These are phyloP conservation scores for Hemiscyllium ocellatum DNA, from an alignment of 2,113 vertebrate species.

Conservation along the genomic window DNA sequence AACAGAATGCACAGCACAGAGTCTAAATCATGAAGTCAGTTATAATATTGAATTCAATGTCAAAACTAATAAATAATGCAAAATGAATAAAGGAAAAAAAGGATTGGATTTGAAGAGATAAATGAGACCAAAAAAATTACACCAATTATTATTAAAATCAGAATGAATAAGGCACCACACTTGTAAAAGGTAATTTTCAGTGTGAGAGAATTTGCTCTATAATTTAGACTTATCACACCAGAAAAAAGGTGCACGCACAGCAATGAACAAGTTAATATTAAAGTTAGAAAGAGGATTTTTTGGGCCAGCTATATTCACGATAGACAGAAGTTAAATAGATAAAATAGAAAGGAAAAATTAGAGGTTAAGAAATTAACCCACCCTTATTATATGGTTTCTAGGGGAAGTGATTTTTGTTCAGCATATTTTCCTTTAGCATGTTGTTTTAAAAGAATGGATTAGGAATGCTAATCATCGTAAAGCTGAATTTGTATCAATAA, in stretches of 20 bases:
- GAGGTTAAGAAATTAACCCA: too few species aligned
- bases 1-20: neutral
- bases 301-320: too few species aligned
- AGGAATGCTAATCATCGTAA: neutral
- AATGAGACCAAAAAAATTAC: neutral
- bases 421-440: too few species aligned
- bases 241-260: neutral
- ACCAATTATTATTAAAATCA: neutral
- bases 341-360: too few species aligned
- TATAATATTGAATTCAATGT: neutral
- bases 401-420: too few species aligned
- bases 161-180: neutral
- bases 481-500: neutral
- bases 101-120: neutral
- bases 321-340: too few species aligned
- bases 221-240: neutral
- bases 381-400: too few species aligned
- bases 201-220: neutral
- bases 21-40: neutral
- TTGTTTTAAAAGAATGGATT: too few species aligned
- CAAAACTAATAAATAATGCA: neutral
- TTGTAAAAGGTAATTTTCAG: neutral
- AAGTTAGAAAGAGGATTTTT: too few species aligned
- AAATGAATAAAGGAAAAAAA: neutral
- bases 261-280: neutral